Percentiles rank a stretch among this genome's conserved stretches.
These are phyloP conservation scores for Pongo abelii DNA, from an alignment of 2,113 vertebrate species.

Conservation along the genomic window DNA sequence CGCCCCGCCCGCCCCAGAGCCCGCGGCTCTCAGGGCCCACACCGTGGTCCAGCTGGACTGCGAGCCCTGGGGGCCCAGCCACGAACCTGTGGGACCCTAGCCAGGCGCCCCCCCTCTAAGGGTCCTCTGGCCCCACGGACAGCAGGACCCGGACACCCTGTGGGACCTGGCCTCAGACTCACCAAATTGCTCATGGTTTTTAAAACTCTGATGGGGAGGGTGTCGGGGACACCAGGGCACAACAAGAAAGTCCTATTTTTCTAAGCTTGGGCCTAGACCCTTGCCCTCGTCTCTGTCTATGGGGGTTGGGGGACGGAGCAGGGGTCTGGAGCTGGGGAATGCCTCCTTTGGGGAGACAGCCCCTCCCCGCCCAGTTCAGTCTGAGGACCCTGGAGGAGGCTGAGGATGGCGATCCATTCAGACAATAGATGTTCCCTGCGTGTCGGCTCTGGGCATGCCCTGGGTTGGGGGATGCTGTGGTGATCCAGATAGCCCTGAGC, in stretches of 20 bases:
- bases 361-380: neutral
- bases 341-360: neutral
- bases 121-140: constrained; percentile 28
- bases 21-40: constrained; percentile 74
- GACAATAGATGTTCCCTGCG: neutral
- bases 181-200: constrained; percentile 77
- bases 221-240: constrained; percentile 70
- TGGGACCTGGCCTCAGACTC: constrained; percentile 70
- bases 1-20: constrained; percentile 82
- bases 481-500: neutral
- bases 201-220: constrained; percentile 78
- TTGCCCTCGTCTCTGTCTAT: constrained; percentile 73
- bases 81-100: constrained; percentile 74
- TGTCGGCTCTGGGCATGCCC: neutral
- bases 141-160: neutral
- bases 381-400: neutral
- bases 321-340: neutral
- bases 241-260: constrained; percentile 82
- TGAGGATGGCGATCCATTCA: neutral
- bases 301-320: neutral
- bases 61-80: constrained; percentile 76
- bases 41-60: constrained; percentile 81
- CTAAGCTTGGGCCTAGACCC: constrained; percentile 71
- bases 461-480: neutral
- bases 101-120: neutral